phyloP scores from a whole-genome alignment of 2,113 vertebrate genomes.

The Chascanopsetta lugubris region DNA sequence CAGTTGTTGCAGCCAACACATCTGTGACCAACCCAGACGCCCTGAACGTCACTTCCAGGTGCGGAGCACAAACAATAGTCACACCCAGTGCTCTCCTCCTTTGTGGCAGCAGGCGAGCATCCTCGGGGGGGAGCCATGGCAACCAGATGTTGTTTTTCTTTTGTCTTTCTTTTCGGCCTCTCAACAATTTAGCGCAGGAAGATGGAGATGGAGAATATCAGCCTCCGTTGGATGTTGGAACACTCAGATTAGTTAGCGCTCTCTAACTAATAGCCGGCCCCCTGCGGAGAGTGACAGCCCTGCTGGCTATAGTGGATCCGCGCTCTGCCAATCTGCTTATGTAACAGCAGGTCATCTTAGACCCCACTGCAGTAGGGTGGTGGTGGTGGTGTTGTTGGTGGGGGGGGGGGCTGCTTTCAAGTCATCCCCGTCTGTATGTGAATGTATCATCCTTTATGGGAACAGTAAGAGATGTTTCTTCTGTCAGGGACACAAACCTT shows the following conservation, averaged over 20 bases:
- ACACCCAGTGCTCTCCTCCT: constrained; percentile 32
- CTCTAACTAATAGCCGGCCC: constrained; percentile 30
- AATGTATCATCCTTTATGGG: neutral
- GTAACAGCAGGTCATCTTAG: constrained; percentile 65
- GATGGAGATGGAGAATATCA: no score
- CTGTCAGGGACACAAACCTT: neutral
- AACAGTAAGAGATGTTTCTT: neutral
- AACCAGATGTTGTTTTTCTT: neutral
- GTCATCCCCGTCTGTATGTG: constrained; percentile 28
- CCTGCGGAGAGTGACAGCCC: constrained; percentile 38
- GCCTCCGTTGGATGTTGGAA: no score
- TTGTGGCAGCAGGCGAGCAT: constrained; percentile 5
- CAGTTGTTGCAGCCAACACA: no score
- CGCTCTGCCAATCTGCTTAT: constrained; percentile 69
- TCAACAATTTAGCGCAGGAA: no score
- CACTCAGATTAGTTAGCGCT: constrained; percentile 29
- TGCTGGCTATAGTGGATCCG: constrained; percentile 28
- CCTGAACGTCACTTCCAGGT: constrained; percentile 37
- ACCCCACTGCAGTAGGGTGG: constrained; percentile 48
- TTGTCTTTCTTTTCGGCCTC: neutral
- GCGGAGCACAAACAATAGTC: constrained; percentile 33
- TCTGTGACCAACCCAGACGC: constrained; percentile 13
- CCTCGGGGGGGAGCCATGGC: constrained; percentile 1
- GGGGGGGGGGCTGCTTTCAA: constrained; percentile 49
- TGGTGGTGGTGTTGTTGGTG: no score